phyloP scores from a whole-genome alignment of 2,113 vertebrate genomes.

The Pseudorhombus dupliciocellatus region DNA sequence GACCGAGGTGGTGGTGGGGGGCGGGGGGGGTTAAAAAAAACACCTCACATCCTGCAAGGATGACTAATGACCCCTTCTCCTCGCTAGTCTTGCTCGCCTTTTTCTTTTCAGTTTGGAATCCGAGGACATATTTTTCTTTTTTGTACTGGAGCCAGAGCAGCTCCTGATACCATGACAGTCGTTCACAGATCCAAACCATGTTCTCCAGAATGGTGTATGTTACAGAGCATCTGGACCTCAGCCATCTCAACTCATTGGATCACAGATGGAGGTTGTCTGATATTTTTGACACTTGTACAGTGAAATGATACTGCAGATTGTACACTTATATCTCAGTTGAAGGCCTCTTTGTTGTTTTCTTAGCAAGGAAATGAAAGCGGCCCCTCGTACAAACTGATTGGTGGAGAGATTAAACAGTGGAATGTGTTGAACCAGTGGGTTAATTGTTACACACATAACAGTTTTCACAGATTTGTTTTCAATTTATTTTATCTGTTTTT shows the following conservation, averaged over 20 bases:
- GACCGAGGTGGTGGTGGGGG: background rate
- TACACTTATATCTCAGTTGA: conserved; percentile 49
- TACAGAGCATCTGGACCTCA: conserved; percentile 10
- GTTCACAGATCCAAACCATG: conserved; percentile 1
- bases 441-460: conserved; percentile 58
- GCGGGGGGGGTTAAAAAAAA: background rate
- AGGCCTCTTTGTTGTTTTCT: conserved; percentile 43
- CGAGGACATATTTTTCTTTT: conserved; percentile 25
- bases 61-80: conserved; percentile 15
- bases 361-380: conserved; percentile 36
- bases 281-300: conserved; percentile 62
- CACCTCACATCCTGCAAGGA: conserved; percentile 33
- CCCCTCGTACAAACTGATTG: conserved; percentile 24
- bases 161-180: conserved; percentile 35
- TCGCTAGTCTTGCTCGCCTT: conserved; percentile 30
- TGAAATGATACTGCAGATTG: conserved; percentile 44
- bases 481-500: conserved; percentile 41
- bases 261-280: conserved; percentile 27
- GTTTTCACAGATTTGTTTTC: conserved; percentile 38
- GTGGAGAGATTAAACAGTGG: conserved; percentile 49
- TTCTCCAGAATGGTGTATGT: conserved; percentile 7
- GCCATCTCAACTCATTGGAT: background rate
- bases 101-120: conserved; percentile 32
- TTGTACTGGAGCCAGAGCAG: conserved; percentile 45
- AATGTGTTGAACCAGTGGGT: conserved; percentile 83